Evolutionary conservation across 2,797 vertebrate genomes (phyloP), one percentile per base, ranked within the genome.

Genomic region (Periophthalmus magnuspinnatus): DNA sequence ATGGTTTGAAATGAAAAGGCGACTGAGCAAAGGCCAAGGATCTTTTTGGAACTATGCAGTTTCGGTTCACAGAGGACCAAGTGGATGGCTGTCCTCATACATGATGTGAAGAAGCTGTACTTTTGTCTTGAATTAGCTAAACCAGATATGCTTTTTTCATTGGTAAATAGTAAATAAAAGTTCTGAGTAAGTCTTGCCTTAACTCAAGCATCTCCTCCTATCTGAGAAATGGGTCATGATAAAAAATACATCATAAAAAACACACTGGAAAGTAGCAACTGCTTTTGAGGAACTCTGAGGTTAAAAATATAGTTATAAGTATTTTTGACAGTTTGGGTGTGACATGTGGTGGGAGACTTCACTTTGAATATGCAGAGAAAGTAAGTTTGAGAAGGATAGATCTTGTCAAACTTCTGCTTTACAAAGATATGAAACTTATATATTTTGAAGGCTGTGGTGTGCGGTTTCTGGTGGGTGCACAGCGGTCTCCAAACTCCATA

Each of bases 91-190:
- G n/a, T n/a, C n/a, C n/a, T n/a, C n/a, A n/a, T n/a, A 73, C 76
- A 79, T 73, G 65, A 72, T 66, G 76, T 73, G 71, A 32, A 73
- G 68, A 0, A 79, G 74, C 60, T 65, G 32, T 56, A 60, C 67
- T 68, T 82, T 65, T 69, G 57, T 68, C 65, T 61, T 13, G n/a
- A 71, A 56, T 83, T 81, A 3, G 67, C 36, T 64, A 80, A 57
- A 69, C 14, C 57, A 47, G 59, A 59, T 72, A 56, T 86, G 65
- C 19, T 86, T 83, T 65, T 84, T 87, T 85, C 14, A 86, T 83
- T 71, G 60, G 16, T 58, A 47, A 10, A 22, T 16, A 16, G 22
- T 21, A n/a, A 69, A 73, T 17, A 58, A 38, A 50, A 64, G 75
- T 74, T 47, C 41, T 28, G 55, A 68, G 54, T 70, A 69, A 73